phyloP scores from a whole-genome alignment of 37 sponge, comb jelly and placozoan species.

The Chondrosia reniformis region DNA sequence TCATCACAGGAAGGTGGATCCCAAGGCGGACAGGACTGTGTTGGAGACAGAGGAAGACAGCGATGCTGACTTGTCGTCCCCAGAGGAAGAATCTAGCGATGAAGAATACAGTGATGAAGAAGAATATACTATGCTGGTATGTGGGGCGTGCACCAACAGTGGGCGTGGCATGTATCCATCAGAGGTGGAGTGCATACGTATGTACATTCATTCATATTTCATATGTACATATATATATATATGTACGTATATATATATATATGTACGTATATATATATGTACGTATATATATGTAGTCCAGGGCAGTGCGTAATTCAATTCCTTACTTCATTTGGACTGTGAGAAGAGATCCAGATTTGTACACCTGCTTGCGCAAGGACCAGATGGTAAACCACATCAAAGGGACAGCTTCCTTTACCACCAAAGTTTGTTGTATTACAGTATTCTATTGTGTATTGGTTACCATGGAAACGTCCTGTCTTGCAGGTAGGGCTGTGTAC shows the following conservation, averaged over 20 bases:
- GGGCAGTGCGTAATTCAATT: slow-evolving; percentile 50
- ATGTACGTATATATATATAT: no score
- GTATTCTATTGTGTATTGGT: neutral
- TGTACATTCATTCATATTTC: no score
- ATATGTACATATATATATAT: no score
- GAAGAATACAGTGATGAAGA: slow-evolving; percentile 74
- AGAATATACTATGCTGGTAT: slow-evolving; percentile 68
- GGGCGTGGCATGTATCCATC: neutral
- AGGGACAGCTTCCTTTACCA: slow-evolving; percentile 80
- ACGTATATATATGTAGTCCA: no score
- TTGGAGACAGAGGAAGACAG: neutral
- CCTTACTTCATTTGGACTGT: slow-evolving; percentile 92
- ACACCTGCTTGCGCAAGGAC: slow-evolving; percentile 36
- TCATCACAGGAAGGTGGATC: slow-evolving; percentile 11
- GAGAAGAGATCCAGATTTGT: slow-evolving; percentile 49
- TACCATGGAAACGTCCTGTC: neutral
- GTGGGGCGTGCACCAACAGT: neutral
- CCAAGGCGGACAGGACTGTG: neutral
- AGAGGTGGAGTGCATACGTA: neutral
- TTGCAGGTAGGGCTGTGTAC: slow-evolving; percentile 79
- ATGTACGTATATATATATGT: no score
- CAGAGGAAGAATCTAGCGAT: slow-evolving; percentile 35
- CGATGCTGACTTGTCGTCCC: slow-evolving; percentile 12
- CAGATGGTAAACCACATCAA: slow-evolving; percentile 83
- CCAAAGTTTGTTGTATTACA: slow-evolving; percentile 49